Conservation (phyloP, 2,888 invertebrate species). For the Odontocerum albicorne region DNA sequence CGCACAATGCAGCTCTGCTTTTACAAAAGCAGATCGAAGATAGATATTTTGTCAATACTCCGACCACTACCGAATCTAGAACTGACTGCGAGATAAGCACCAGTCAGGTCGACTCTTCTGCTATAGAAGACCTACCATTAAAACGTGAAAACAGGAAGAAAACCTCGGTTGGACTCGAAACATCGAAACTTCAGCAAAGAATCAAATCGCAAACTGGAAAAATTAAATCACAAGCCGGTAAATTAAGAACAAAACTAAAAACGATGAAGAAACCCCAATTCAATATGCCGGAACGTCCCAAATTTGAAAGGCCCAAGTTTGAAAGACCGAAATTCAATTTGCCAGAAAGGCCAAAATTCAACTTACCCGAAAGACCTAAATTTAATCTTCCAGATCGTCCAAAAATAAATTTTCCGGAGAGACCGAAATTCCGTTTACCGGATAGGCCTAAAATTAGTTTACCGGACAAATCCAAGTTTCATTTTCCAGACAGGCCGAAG, state of each 20-base stretch:
- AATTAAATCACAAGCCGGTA: slow-evolving; percentile 70
- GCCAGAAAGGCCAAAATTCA: slow-evolving; percentile 58
- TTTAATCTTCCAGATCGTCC: slow-evolving; percentile 50
- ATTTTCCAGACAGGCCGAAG: slow-evolving; percentile 55
- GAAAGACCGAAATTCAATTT: slow-evolving; percentile 59
- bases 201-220: slow-evolving; percentile 71
- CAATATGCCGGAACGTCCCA: slow-evolving; percentile 48
- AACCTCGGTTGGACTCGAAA: slow-evolving; percentile 54
- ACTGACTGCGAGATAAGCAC: slow-evolving; percentile 67
- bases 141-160: slow-evolving; percentile 59
- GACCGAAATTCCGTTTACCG: slow-evolving; percentile 59
- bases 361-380: slow-evolving; percentile 50
- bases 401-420: slow-evolving; percentile 58
- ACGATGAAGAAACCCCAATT: slow-evolving; percentile 61
- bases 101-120: slow-evolving; percentile 68
- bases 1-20: slow-evolving; percentile 49
- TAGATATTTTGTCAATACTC: slow-evolving; percentile 60
- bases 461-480: slow-evolving; percentile 62
- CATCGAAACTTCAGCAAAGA: slow-evolving; percentile 63
- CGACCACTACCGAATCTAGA: slow-evolving; percentile 60
- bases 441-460: slow-evolving; percentile 67
- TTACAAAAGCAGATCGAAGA: slow-evolving; percentile 66
- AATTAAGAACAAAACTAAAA: slow-evolving; percentile 68
- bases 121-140: slow-evolving; percentile 64
- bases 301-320: slow-evolving; percentile 44